Percentiles rank a stretch among this genome's conserved stretches.
Conservation (phyloP, 2,797 vertebrate genomes). For the Coreius guichenoti region DNA sequence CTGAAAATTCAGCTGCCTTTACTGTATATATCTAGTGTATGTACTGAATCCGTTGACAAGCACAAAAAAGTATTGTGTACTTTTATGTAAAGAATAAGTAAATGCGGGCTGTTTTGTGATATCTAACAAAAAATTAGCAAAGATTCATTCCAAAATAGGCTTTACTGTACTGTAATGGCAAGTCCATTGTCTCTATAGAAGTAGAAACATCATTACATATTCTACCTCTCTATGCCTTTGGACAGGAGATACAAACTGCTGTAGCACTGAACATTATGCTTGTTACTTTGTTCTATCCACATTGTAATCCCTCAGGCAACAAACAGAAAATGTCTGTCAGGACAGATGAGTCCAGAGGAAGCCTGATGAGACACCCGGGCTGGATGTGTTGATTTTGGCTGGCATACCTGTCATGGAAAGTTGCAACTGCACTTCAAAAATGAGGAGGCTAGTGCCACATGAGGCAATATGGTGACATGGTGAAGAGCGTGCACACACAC, state of each 20-base stretch:
- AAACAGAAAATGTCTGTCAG: constrained; percentile 78
- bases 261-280: constrained; percentile 76
- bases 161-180: neutral
- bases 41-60: neutral
- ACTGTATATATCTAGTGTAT: neutral
- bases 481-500: constrained; percentile 1
- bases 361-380: constrained; percentile 63
- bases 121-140: neutral
- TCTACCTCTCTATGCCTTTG: constrained; percentile 16
- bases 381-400: constrained; percentile 72
- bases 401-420: constrained; percentile 78
- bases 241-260: constrained; percentile 66
- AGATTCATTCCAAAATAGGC: neutral
- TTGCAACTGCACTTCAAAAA: constrained; percentile 71
- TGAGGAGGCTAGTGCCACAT: constrained; percentile 76
- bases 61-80: neutral
- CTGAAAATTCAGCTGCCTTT: neutral
- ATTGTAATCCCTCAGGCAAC: constrained; percentile 77
- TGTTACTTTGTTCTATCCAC: constrained; percentile 69
- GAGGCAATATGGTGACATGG: constrained; percentile 54
- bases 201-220: constrained; percentile 23
- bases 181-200: neutral
- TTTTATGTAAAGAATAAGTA: neutral
- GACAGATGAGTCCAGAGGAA: constrained; percentile 70
- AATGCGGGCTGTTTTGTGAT: neutral